phyloP scores from a whole-genome alignment of 2,113 vertebrate species.

The Neofelis nebulosa region DNA sequence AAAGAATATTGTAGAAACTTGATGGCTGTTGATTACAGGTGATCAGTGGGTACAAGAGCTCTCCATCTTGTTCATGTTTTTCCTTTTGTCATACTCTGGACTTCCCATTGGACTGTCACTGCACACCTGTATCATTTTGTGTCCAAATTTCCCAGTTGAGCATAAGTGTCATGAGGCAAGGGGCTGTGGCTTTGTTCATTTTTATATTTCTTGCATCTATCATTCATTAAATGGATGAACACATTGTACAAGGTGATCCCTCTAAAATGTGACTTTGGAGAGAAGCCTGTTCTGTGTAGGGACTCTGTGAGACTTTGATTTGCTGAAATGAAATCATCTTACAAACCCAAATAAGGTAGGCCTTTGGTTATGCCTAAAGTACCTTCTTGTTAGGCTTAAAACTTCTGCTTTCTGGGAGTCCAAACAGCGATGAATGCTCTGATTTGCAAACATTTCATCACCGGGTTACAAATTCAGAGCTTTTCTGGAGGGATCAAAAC shows the following conservation, averaged over 20 bases:
- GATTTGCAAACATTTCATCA: neutral
- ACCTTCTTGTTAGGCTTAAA: neutral
- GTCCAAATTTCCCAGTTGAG: neutral
- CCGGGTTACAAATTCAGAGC: neutral
- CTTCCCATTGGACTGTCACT: neutral
- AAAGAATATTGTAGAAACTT: neutral
- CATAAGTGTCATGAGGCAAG: neutral
- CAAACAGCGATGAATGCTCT: neutral
- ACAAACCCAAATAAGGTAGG: neutral
- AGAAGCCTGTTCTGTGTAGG: neutral
- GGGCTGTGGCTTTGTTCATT: neutral
- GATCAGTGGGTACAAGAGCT: neutral
- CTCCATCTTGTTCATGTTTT: neutral
- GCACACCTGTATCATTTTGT: neutral
- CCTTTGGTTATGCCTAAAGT: neutral
- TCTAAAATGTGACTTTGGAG: neutral
- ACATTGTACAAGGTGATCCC: neutral
- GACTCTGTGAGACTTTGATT: neutral
- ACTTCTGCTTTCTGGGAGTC: neutral
- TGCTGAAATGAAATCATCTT: neutral
- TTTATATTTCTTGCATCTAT: neutral
- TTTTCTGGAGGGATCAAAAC: neutral
- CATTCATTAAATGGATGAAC: neutral
- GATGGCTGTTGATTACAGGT: neutral
- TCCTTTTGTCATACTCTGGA: neutral